These are phyloP conservation scores for Drosophila pallidifrons DNA, from an alignment of 1,140 invertebrate species.

Conservation along the genomic window DNA sequence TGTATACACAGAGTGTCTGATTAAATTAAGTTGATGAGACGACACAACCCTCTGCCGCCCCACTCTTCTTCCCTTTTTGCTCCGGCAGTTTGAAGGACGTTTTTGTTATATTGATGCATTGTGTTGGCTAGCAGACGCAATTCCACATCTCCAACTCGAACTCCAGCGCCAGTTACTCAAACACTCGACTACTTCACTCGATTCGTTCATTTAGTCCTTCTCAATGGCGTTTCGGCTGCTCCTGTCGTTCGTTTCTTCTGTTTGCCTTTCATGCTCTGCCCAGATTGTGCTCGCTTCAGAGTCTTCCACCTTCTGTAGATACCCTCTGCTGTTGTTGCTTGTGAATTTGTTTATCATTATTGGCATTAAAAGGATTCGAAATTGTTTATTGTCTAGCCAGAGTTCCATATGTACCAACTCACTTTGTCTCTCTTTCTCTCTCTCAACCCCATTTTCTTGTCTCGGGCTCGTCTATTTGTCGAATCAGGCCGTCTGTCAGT, in stretches of 20 bases:
- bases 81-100: conserved; percentile 67
- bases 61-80: not conserved
- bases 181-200: conserved; percentile 70
- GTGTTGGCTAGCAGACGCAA: conserved; percentile 51
- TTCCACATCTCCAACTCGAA: conserved; percentile 8
- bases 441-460: not conserved
- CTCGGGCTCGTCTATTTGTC: conserved; percentile 39
- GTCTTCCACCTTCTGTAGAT: conserved; percentile 5
- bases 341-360: conserved; percentile 83
- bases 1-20: conserved; percentile 80
- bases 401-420: conserved; percentile 1
- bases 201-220: conserved; percentile 72
- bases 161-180: conserved; percentile 63
- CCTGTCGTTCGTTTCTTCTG: conserved; percentile 46
- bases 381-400: conserved; percentile 81
- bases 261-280: conserved; percentile 66
- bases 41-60: conserved; percentile 34
- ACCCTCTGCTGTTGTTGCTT: conserved; percentile 12
- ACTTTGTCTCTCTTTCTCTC: not conserved
- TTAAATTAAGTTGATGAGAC: conserved; percentile 83
- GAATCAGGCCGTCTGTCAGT: conserved; percentile 58
- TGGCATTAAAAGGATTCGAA: conserved; percentile 83
- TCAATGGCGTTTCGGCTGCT: conserved; percentile 65
- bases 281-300: conserved; percentile 36
- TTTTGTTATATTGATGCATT: conserved; percentile 81